These are phyloP conservation scores for Junco hyemalis DNA, from an alignment of 2,113 vertebrate species.

Conservation along the genomic window DNA sequence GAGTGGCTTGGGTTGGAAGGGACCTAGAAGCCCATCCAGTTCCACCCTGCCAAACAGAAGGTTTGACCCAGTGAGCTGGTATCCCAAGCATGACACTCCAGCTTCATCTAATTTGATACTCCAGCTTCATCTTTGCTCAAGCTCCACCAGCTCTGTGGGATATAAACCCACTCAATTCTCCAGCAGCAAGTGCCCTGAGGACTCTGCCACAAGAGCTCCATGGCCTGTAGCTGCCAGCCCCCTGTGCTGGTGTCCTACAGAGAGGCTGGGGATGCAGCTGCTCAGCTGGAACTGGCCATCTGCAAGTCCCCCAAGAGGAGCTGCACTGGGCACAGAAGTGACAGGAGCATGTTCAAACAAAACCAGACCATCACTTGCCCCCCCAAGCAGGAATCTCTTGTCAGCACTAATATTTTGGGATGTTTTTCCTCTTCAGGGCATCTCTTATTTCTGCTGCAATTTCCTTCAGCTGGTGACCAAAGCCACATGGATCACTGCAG, in stretches of 20 bases:
- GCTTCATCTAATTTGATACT: neutral
- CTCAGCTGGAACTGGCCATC: neutral
- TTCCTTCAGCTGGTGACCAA: neutral
- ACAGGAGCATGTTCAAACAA: neutral
- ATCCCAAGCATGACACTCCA: neutral
- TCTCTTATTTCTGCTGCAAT: neutral
- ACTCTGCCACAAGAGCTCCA: neutral
- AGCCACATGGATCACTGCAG: neutral
- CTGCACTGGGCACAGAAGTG: neutral
- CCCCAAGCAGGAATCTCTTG: neutral
- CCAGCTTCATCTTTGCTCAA: neutral
- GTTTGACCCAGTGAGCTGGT: fast-evolving
- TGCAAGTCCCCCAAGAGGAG: neutral
- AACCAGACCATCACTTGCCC: neutral
- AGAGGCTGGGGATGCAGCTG: neutral
- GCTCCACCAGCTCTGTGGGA: neutral
- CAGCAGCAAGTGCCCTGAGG: neutral
- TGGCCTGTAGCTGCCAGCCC: neutral
- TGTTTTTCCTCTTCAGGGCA: neutral
- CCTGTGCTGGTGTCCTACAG: fast-evolving
- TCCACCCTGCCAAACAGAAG: neutral
- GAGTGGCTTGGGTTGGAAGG: neutral
- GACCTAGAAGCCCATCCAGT: neutral
- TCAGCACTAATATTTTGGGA: neutral
- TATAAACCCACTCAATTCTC: neutral